phyloP scores from a whole-genome alignment of 2,113 vertebrate genomes.

The Cinclus cinclus region DNA sequence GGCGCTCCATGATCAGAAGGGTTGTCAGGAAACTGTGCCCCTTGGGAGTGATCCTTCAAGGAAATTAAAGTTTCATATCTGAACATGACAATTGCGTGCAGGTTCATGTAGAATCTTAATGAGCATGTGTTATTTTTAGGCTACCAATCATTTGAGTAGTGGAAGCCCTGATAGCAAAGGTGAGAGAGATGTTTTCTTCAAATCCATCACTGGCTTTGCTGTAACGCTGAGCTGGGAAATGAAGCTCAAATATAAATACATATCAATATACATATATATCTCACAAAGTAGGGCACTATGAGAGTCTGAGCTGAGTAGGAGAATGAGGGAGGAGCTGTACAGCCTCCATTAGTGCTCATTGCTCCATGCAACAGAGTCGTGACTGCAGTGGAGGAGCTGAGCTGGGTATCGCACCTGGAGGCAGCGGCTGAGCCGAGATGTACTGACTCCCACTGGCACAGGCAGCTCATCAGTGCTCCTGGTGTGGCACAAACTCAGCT shows the following conservation, averaged over 20 bases:
- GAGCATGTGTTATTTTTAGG: neutral
- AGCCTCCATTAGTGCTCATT: neutral
- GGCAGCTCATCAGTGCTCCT: neutral
- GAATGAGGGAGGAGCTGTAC: neutral
- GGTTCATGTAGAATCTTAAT: neutral
- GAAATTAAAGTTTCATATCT: neutral
- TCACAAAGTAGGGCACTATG: neutral
- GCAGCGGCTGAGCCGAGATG: neutral
- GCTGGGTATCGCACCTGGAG: neutral
- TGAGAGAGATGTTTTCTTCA: neutral
- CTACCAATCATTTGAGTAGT: neutral
- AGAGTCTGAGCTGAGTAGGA: neutral
- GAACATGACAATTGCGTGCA: neutral
- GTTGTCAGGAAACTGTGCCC: neutral
- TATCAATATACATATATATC: too few relatives aligned
- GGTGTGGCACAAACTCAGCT: neutral
- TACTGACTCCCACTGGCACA: neutral
- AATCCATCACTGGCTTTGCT: neutral
- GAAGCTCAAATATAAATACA: neutral
- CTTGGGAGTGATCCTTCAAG: neutral
- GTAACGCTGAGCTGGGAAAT: fast-evolving
- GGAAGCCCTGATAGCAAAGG: neutral
- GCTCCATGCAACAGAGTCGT: neutral
- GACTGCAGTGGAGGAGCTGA: neutral
- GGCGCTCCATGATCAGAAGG: neutral